Base-by-base conservation (phyloP, 2,113 vertebrate genomes). In the Heliornis fulica region DNA sequence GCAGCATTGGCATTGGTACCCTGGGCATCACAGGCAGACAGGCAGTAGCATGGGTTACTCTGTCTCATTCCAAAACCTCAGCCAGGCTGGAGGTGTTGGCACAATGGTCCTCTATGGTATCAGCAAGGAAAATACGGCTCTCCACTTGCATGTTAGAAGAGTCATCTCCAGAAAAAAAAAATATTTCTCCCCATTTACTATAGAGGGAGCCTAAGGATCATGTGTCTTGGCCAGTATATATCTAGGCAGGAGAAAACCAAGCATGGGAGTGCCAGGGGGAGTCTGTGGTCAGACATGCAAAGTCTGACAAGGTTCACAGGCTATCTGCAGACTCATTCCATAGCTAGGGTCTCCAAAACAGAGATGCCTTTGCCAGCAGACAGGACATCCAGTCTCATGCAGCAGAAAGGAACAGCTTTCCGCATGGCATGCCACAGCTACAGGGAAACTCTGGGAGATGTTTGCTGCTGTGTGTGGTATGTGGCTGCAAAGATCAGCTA, bases 171-270 rank as follows among this genome's bases (percentile, higher is more conserved):
- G 38, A 81, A n/a, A 83, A 81, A n/a, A 83, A 95, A 70, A 1
- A 14, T 51, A 54, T 50, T 89, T 87, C 31, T 60, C 26, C 89
- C 54, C 15, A 9, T 70, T 81, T 71, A 17, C 76, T 90, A 48
- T 29, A 89, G 72, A 81, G 54, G 56, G 64, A 97, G 64, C 26
- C 51, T 60, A 68, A 87, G 53, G 46, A 89, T 75, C 26, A 54
- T 51, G 51, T 48, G 64, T 89, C 34, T 70, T 87, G 56, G 72
- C 41, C 31, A 77, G 54, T 1, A 1, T 74, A 40, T 20, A 83
- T 16, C 14, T 22, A 45, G 64, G 34, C 32, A 75, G 29, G 65
- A 92, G 48, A 63, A 91, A 84, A n/a, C 20, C 22, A 78, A 41
- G 34, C 2, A 1, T 40, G 14, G 18, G 43, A 70, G 64, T n/a